Percentiles rank a stretch among this genome's conserved stretches.
These are phyloP conservation scores for Thera obeliscata DNA, from an alignment of 2,888 invertebrate genomes.

Conservation along the genomic window DNA sequence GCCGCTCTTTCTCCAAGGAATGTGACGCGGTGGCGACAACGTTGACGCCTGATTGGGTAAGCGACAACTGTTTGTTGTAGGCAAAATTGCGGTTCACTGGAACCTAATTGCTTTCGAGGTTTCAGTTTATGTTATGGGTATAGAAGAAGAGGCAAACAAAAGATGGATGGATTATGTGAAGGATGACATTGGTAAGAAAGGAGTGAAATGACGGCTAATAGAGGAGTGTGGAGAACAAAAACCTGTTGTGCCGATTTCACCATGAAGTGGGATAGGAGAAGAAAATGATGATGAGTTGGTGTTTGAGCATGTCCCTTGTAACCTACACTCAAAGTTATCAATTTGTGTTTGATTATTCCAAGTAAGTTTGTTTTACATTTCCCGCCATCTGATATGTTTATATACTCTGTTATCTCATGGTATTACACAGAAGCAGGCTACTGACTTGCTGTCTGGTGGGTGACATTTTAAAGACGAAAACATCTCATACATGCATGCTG, in stretches of 20 bases:
- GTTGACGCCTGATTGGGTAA: constrained; percentile 37
- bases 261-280: too few species aligned
- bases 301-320: too few species aligned
- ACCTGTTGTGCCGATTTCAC: too few species aligned
- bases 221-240: too few species aligned
- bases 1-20: constrained; percentile 74
- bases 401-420: constrained; percentile 50
- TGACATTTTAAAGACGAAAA: constrained; percentile 68
- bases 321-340: too few species aligned
- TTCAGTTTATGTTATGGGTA: not conserved
- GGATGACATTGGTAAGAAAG: too few species aligned
- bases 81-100: constrained; percentile 43
- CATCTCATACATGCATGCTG: constrained; percentile 48
- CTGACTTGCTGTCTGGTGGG: constrained; percentile 41
- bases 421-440: constrained; percentile 50
- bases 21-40: constrained; percentile 56
- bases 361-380: not conserved
- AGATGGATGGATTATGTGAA: too few species aligned
- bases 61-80: constrained; percentile 43
- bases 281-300: too few species aligned
- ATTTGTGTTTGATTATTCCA: too few species aligned
- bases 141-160: too few species aligned
- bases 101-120: constrained; percentile 42
- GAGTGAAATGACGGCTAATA: too few species aligned
- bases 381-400: not conserved